phyloP scores from a whole-genome alignment of 2,888 invertebrate genomes.

The Limnephilus auricula region DNA sequence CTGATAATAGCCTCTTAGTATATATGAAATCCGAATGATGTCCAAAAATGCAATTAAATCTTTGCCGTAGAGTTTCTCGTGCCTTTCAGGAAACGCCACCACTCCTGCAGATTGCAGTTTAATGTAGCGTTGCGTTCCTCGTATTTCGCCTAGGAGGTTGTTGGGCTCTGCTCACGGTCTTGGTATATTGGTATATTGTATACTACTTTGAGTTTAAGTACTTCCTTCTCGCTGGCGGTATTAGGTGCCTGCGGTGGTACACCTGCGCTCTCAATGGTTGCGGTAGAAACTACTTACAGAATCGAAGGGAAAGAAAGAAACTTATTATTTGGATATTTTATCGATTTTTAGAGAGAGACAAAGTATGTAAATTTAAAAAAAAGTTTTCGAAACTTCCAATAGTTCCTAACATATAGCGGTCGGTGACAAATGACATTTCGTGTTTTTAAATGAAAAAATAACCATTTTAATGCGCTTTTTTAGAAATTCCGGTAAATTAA shows the following conservation, averaged over 20 bases:
- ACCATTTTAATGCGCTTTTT: too few relatives aligned
- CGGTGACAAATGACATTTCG: too few relatives aligned
- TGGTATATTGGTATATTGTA: neutral
- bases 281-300: neutral
- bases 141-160: neutral
- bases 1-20: too few relatives aligned
- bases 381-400: too few relatives aligned
- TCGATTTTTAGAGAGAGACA: neutral
- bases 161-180: neutral
- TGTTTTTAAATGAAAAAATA: too few relatives aligned
- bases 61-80: neutral
- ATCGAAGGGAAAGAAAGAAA: too few relatives aligned
- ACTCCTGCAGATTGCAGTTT: neutral
- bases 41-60: neutral
- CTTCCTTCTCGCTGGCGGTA: neutral
- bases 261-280: conserved; percentile 2
- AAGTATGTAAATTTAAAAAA: too few relatives aligned
- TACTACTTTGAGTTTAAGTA: neutral
- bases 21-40: neutral
- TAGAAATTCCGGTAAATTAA: too few relatives aligned
- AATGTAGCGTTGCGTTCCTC: neutral
- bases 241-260: neutral
- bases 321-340: neutral
- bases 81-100: neutral
- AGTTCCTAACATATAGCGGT: too few relatives aligned